Conservation (phyloP, 2,888 invertebrate genomes). For the Melanargia galathea region DNA sequence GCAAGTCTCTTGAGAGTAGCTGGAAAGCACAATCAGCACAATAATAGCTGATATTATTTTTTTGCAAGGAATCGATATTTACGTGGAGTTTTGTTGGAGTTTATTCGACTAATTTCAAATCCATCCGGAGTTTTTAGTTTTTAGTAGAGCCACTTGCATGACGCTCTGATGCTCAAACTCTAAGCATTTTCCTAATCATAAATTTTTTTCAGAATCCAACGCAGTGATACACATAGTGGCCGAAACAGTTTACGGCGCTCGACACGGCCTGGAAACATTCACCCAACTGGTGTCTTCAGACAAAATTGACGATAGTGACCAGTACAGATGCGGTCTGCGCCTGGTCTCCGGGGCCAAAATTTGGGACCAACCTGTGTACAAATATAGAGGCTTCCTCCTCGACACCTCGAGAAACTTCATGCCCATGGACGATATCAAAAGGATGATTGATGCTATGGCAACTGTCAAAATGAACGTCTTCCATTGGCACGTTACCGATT, state of each 20-base stretch:
- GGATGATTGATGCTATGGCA: conserved; percentile 92
- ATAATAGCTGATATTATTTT: too few species aligned
- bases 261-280: conserved; percentile 90
- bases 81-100: too few species aligned
- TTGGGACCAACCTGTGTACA: conserved; percentile 89
- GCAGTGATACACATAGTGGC: conserved; percentile 81
- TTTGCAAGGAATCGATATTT: too few species aligned
- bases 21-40: too few species aligned
- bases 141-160: too few species aligned
- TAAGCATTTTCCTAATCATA: too few species aligned
- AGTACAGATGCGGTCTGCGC: conserved; percentile 77
- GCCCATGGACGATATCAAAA: conserved; percentile 85
- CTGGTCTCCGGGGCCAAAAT: conserved; percentile 85
- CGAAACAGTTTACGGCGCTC: conserved; percentile 86
- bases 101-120: too few species aligned
- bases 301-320: conserved; percentile 51
- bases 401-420: conserved; percentile 96
- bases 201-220: conserved; percentile 60
- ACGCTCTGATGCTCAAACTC: too few species aligned
- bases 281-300: conserved; percentile 84
- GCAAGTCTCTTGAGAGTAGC: too few species aligned
- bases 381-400: conserved; percentile 92
- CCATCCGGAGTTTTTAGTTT: too few species aligned
- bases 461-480: conserved; percentile 94
- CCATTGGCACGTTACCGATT: conserved; percentile 96